Base-by-base conservation (phyloP, 1,140 invertebrate species). In the fruit fly (Drosophila melanogaster) region DNA sequence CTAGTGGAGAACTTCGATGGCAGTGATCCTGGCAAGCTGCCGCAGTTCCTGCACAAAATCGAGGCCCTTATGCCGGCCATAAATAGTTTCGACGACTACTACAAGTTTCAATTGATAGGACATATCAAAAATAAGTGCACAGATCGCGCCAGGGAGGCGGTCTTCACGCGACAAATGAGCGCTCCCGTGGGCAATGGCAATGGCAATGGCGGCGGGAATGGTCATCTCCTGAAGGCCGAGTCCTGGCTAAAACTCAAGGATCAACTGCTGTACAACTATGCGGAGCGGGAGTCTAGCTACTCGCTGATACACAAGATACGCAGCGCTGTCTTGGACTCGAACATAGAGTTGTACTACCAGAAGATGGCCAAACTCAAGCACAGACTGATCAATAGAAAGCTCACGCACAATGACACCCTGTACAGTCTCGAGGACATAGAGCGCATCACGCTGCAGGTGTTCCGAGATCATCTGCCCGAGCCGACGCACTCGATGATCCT, bases 81-180 rank as follows among this genome's bases (percentile, higher is more conserved):
- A 11, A 89, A 89, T 22, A 74, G 46, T 35, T 89, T 89, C 69
- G 85, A 89, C 35, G 84, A 89, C 7, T 89, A 80, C n/a, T 87
- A 87, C 30, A 89, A 80, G 33, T 73, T 79, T 0, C 85, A 90
- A 59, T 61, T 89, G 14, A 51, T 89, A 7, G 79, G 60, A 7
- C 85, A 89, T 22, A 89, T 89, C 4, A 89, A 89, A 35, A 89
- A 89, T 35, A 89, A 89, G 19, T 89, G 84, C 64, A 89, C 85
- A 14, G 84, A 89, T 47, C 77, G 85, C 11, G 84, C 84, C 0
- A 4, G 85, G 3, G 84, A 89, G 7, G 85, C 79, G 35, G 84
- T 89, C 22, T 90, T 89, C 30, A 83, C 67, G 0, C 61, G 84
- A 0, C 83, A 87, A 30, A 65, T 89, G 40, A 89, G 84, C 43